Conservation (phyloP, 2,797 vertebrate species). For the Pangasius sanitwongsei region DNA sequence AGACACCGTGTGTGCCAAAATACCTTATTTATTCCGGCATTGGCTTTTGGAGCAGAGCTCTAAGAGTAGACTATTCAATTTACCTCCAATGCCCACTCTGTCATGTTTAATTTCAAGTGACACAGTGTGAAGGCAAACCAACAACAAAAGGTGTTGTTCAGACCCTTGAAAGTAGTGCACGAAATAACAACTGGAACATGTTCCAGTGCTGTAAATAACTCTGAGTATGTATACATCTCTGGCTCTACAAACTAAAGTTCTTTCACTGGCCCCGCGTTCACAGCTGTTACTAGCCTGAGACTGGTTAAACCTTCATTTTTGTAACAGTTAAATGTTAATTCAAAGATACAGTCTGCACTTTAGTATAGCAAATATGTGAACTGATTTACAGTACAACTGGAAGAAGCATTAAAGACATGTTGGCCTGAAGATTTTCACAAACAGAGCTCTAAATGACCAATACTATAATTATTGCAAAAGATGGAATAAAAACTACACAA, state of each 20-base stretch:
- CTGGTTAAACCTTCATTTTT: neutral
- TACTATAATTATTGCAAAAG: neutral
- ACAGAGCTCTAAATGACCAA: neutral
- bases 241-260: neutral
- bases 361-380: slow-evolving; percentile 11
- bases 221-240: neutral
- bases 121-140: neutral
- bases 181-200: neutral
- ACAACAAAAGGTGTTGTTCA: neutral
- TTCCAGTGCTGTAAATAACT: neutral
- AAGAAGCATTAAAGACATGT: neutral
- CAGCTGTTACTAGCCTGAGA: neutral
- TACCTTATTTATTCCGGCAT: neutral
- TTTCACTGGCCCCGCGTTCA: neutral
- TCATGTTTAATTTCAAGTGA: neutral
- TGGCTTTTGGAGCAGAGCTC: neutral
- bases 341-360: neutral
- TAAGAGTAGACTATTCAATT: neutral
- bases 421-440: neutral
- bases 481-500: neutral
- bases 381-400: neutral
- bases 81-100: neutral
- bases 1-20: neutral
- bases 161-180: neutral
- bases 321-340: neutral